Percentiles rank a stretch among this genome's conserved stretches.
phyloP scores from a whole-genome alignment of 2,113 vertebrate genomes.

The Protomyctophum bolini region DNA sequence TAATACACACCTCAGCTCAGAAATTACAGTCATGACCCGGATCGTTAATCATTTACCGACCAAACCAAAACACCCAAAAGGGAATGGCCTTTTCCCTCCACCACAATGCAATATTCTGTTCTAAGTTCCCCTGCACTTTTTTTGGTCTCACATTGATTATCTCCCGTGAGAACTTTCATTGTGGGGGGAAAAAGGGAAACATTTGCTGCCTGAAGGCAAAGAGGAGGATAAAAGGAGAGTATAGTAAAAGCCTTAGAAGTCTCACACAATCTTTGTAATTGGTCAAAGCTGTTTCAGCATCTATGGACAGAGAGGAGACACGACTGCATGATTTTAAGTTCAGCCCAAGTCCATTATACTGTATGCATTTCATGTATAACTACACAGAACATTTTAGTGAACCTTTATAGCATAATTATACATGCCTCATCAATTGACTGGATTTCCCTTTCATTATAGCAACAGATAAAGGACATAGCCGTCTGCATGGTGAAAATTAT shows the following conservation, averaged over 20 bases:
- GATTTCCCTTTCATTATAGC: too few species aligned
- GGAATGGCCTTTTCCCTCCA: not conserved
- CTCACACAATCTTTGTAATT: too few species aligned
- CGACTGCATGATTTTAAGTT: too few species aligned
- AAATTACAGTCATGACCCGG: constrained; percentile 6
- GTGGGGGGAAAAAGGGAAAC: constrained; percentile 5
- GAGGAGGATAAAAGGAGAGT: not conserved
- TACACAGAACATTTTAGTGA: too few species aligned
- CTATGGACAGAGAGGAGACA: not conserved
- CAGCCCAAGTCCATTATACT: too few species aligned
- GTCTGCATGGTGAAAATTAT: too few species aligned
- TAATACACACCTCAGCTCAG: constrained; percentile 2
- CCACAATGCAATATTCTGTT: not conserved
- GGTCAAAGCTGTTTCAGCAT: not conserved
- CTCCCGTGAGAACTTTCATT: not conserved
- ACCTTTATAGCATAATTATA: too few species aligned
- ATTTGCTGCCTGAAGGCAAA: constrained; percentile 6
- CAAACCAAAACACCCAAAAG: constrained; percentile 6
- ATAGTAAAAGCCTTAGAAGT: not conserved
- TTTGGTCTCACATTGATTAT: constrained; percentile 6
- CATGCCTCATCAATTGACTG: too few species aligned
- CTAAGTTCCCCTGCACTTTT: not conserved
- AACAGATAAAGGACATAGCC: too few species aligned
- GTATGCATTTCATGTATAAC: too few species aligned
- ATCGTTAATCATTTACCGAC: constrained; percentile 1